Base-by-base conservation (phyloP, 2,888 invertebrate genomes). In the Danaus chrysippus region DNA sequence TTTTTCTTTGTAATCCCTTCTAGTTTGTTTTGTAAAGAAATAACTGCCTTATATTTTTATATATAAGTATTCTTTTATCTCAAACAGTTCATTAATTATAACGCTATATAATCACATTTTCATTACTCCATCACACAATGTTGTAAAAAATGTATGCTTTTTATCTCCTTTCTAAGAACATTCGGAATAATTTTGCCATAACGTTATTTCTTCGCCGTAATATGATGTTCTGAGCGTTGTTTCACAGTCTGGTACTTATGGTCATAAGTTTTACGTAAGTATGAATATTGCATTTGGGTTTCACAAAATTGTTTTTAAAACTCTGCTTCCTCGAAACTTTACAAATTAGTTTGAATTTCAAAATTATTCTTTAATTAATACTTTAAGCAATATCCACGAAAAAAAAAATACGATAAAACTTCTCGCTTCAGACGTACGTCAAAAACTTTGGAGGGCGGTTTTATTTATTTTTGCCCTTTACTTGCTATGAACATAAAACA, bases 401-500 rank as follows among this genome's bases (percentile, higher is more conserved):
- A 49, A 49, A n/a, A 49, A 34, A 34, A 34, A 49, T 15, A 3
- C 49, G 17, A 15, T 49, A 49, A 49, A 49, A 15, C 49, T 15
- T 11, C 17, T n/a, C 49, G 17, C 17, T 49, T 49, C 10, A 49
- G 49, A 17, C 49, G 17, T 49, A 49, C 49, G 49, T 49, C 17
- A 49, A 10, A 49, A 49, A 49, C 17, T 49, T 49, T 49, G 49
- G 49, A 49, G 49, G 49, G 49, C 49, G 49, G 49, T 49, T 49
- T 49, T 49, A 59, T 59, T 59, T 55, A 59, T 41, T n/a, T 44
- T 44, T 44, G 54, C 41, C 43, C 54, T 41, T 11, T 54, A 41
- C 54, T 23, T 12, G 53, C 54, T 56, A 23, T 57, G 46, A 55
- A 46, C 56, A 59, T 63, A 63, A 63, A 63, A 63, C 59, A 59